Evolutionary conservation across 2,888 invertebrate species (phyloP).

Genomic region (Nesidiocoris tenuis): DNA sequence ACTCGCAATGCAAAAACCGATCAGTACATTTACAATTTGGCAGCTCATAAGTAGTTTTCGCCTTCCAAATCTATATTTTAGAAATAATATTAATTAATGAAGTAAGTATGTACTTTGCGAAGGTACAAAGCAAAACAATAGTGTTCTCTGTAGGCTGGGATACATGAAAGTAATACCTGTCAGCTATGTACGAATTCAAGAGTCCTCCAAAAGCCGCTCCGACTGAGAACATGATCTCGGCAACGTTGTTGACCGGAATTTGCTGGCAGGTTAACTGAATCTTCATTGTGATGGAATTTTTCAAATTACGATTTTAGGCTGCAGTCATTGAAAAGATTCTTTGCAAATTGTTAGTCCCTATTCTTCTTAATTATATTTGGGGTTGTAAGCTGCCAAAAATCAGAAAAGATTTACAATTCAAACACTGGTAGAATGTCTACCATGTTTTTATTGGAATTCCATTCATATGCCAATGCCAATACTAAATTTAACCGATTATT

Average conservation of each 20-base stretch:
- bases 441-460: too few species aligned
- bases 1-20: slow-evolving; percentile 37
- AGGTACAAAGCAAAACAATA: neutral
- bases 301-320: too few species aligned
- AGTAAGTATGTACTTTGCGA: neutral
- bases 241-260: slow-evolving; percentile 30
- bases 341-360: too few species aligned
- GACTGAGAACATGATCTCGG: slow-evolving; percentile 29
- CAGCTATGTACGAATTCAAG: slow-evolving; percentile 19
- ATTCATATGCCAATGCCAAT: too few species aligned
- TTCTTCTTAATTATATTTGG: too few species aligned
- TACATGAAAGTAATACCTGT: slow-evolving; percentile 20
- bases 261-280: slow-evolving; percentile 9
- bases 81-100: neutral
- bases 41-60: slow-evolving; percentile 38
- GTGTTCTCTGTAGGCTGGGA: neutral
- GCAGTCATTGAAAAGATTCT: too few species aligned
- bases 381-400: too few species aligned
- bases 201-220: slow-evolving; percentile 33
- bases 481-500: too few species aligned
- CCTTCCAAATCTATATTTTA: slow-evolving; percentile 39
- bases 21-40: slow-evolving; percentile 26
- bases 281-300: too few species aligned
- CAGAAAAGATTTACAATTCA: too few species aligned
- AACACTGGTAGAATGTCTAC: too few species aligned